Conservation (phyloP, 1,140 invertebrate species). For the Magallana angulata region DNA sequence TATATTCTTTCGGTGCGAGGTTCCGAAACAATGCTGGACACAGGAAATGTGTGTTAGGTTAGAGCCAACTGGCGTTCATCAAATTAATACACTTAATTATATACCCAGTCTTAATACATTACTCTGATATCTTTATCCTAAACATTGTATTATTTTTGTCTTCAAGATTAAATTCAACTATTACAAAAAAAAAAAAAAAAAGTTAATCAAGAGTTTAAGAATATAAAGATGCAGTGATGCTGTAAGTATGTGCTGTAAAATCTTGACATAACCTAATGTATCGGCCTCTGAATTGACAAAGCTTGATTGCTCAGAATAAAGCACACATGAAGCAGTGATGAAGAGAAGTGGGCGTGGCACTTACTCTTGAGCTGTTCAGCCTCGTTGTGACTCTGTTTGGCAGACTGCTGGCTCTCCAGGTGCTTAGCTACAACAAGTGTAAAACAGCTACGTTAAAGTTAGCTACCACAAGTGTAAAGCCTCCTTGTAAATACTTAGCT, state of each 20-base stretch:
- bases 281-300: not conserved
- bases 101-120: not conserved
- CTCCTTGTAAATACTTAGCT: too few species aligned
- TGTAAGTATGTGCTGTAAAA: too few species aligned
- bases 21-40: conserved; percentile 15
- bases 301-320: not conserved
- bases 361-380: conserved; percentile 75
- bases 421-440: conserved; percentile 47
- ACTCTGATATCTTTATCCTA: too few species aligned
- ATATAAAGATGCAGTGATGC: too few species aligned
- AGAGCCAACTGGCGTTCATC: not conserved
- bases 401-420: conserved; percentile 70
- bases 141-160: too few species aligned
- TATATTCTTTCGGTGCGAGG: not conserved
- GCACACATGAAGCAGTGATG: not conserved
- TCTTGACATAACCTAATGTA: too few species aligned
- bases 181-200: too few species aligned
- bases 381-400: conserved; percentile 76
- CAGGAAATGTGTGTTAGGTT: conserved; percentile 10
- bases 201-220: too few species aligned
- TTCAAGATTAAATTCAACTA: too few species aligned
- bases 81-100: not conserved
- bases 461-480: too few species aligned
- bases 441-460: too few species aligned
- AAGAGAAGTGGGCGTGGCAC: not conserved